A percentile compares a stretch with the other conserved stretches of the same genome.
Conservation (phyloP, 2,888 invertebrate genomes). For the Caenorhabditis imperialis region DNA sequence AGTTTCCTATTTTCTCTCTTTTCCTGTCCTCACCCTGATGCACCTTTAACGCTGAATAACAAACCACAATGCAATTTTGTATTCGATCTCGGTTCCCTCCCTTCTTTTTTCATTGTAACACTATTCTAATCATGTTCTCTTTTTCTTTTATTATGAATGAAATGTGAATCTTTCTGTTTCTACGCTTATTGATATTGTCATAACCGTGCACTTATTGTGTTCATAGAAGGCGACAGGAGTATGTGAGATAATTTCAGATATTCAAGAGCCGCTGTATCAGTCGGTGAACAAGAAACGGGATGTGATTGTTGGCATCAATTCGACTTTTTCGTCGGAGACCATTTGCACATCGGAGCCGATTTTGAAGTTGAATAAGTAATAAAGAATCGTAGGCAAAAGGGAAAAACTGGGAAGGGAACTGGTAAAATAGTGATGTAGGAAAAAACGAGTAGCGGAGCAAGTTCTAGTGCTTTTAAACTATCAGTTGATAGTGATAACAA, state of each 20-base stretch:
- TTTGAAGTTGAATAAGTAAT: conserved; percentile 45
- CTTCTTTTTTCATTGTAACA: conserved; percentile 38
- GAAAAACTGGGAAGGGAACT: too few relatives aligned
- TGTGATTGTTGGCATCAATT: conserved; percentile 64
- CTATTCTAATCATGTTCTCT: conserved; percentile 25
- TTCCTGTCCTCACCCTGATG: conserved; percentile 21
- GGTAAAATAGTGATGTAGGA: too few relatives aligned
- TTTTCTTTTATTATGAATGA: conserved; percentile 39
- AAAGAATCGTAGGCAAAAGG: too few relatives aligned
- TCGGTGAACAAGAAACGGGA: conserved; percentile 50
- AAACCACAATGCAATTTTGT: conserved; percentile 25
- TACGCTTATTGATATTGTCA: conserved; percentile 40
- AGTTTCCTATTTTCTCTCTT: conserved; percentile 27
- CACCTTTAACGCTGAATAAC: background rate
- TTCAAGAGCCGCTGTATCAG: conserved; percentile 50
- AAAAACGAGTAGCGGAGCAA: too few relatives aligned
- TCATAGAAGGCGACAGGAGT: too few relatives aligned
- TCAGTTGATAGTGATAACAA: background rate
- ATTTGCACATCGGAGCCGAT: conserved; percentile 57
- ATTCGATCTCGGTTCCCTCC: conserved; percentile 55
- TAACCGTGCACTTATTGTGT: conserved; percentile 30
- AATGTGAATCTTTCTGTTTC: conserved; percentile 32
- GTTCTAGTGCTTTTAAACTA: background rate
- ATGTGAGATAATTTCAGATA: conserved; percentile 55
- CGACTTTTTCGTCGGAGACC: conserved; percentile 62